phyloP scores from a whole-genome alignment of 2,113 vertebrate species.

The Zosterops borbonicus region DNA sequence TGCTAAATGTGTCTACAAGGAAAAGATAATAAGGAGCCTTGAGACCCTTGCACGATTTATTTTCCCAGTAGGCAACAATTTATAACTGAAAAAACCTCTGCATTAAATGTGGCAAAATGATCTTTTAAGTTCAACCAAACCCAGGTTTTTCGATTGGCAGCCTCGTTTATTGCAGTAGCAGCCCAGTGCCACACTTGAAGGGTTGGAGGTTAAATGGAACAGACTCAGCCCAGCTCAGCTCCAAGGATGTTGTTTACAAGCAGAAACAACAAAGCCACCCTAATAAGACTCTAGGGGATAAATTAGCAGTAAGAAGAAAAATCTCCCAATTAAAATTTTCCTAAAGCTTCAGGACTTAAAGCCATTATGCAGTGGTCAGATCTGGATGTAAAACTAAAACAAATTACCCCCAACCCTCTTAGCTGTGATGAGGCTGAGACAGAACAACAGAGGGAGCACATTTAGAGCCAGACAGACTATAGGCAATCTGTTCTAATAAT shows the following conservation, averaged over 20 bases:
- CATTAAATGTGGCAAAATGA: background rate
- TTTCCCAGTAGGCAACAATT: background rate
- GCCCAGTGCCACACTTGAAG: background rate
- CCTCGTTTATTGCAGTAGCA: conserved; percentile 2
- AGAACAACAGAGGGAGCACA: background rate
- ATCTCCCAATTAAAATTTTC: conserved; percentile 68
- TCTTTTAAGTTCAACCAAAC: background rate
- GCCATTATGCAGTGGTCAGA: conserved; percentile 18
- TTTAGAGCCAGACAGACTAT: background rate
- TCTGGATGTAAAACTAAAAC: background rate
- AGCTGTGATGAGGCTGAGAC: background rate
- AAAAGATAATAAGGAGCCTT: background rate
- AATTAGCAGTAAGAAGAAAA: conserved; percentile 67
- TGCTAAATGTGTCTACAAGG: background rate
- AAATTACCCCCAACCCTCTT: background rate
- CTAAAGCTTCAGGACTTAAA: conserved; percentile 58
- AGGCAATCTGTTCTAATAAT: conserved; percentile 24
- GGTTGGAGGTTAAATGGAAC: conserved; percentile 47
- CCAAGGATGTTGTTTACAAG: conserved; percentile 45
- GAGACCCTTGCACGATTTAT: background rate
- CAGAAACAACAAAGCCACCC: conserved; percentile 57
- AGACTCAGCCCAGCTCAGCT: conserved; percentile 5
- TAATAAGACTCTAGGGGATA: conserved; percentile 67
- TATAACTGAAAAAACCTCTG: background rate
- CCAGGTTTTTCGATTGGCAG: background rate